Percentiles rank a stretch among this genome's conserved stretches.
Evolutionary conservation across 2,113 vertebrate species (phyloP).

Genomic region (Poecilia latipinna): DNA sequence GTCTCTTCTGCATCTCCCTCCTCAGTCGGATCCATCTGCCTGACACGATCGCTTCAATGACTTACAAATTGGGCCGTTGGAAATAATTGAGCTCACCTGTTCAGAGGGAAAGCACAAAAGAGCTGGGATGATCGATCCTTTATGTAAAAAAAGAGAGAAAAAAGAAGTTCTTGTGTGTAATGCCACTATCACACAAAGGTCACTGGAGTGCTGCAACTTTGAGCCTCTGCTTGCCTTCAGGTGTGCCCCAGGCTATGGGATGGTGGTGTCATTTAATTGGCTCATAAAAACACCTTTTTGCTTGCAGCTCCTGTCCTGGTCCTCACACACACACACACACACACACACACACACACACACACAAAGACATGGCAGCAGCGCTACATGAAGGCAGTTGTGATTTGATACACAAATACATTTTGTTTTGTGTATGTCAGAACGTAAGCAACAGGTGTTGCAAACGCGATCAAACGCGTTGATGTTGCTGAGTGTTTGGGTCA

Average conservation of each 20-base stretch:
- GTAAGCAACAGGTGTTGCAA: neutral
- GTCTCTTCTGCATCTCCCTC: conserved; percentile 33
- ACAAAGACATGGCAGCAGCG: too few species aligned
- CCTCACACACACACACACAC: conserved; percentile 18
- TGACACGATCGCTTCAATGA: conserved; percentile 44
- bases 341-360: too few species aligned
- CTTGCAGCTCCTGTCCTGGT: conserved; percentile 65
- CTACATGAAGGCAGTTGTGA: conserved; percentile 1
- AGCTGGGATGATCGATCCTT: conserved; percentile 74
- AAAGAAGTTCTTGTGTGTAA: conserved; percentile 50
- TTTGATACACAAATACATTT: neutral
- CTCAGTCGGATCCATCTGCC: conserved; percentile 56
- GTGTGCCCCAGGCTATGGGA: conserved; percentile 78
- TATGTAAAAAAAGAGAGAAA: neutral
- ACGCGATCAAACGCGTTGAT: too few species aligned
- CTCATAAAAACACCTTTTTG: conserved; percentile 80
- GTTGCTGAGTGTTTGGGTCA: too few species aligned
- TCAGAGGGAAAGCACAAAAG: conserved; percentile 73
- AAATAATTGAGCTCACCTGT: conserved; percentile 66
- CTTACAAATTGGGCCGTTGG: conserved; percentile 71
- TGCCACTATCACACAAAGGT: conserved; percentile 72
- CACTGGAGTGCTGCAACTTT: conserved; percentile 70
- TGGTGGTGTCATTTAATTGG: conserved; percentile 82
- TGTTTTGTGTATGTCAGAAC: neutral
- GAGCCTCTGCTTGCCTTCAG: conserved; percentile 73